Evolutionary conservation across 2,888 invertebrate genomes (phyloP).

Genomic region (Cephus rjabovi): DNA sequence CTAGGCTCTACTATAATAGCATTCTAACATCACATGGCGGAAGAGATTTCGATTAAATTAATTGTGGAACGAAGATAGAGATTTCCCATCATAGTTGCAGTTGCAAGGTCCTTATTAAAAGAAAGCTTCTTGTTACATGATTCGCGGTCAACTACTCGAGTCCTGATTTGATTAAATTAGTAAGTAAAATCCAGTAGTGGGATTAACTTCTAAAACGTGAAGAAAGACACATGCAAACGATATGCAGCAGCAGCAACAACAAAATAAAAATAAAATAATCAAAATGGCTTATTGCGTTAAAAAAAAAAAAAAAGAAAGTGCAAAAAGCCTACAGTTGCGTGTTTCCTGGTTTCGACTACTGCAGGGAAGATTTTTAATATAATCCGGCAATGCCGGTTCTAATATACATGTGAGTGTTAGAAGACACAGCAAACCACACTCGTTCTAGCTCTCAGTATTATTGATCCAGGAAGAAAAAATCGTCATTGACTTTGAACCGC

Average conservation of each 20-base stretch:
- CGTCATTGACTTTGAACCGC: not conserved
- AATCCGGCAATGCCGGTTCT: not conserved
- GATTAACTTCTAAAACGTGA: not conserved
- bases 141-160: not conserved
- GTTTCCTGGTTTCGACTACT: not conserved
- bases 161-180: not conserved
- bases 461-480: not conserved
- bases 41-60: too few species aligned
- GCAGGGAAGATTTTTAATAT: not conserved
- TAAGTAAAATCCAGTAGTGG: not conserved
- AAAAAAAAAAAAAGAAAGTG: not conserved
- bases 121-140: not conserved
- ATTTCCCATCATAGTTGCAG: not conserved
- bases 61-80: not conserved
- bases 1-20: not conserved
- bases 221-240: not conserved
- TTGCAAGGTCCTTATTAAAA: not conserved
- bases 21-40: not conserved
- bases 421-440: constrained; percentile 58
- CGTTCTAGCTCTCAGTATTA: constrained; percentile 30
- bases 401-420: constrained; percentile 10
- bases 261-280: not conserved
- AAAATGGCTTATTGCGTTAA: not conserved
- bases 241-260: not conserved
- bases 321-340: not conserved